Base-by-base conservation (phyloP, 2,888 invertebrate species). In the Dorcus hopei region DNA sequence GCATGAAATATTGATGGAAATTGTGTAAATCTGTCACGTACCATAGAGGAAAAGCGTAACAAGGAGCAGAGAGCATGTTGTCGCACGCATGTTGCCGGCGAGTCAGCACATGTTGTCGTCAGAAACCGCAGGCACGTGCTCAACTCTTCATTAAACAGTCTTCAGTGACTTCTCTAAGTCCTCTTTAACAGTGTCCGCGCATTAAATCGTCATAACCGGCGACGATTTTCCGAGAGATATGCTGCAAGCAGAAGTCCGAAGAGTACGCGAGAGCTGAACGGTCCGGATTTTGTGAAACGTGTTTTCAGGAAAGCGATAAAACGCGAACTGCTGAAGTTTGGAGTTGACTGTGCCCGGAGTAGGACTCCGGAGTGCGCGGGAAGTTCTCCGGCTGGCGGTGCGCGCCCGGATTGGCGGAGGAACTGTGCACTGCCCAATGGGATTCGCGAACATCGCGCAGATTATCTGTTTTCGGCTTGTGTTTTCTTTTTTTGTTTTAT, bases 341-440 rank as follows among this genome's bases (percentile, higher is more conserved):
- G 50, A 56, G 58, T 59, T 54, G 57, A 59, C 57, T 57, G 51
- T 43, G 61, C 55, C 53, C 52, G 51, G 51, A 55, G 56, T 58
- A 54, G 57, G 61, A 54, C 45, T 54, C 59, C 59, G 57, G 53
- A 64, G 61, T 61, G 59, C 65, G 58, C 62, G 63, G 64, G 65
- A 64, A 59, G 62, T 54, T 61, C 63, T 62, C 57, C 54, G 59
- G 62, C 61, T 60, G 62, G 61, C 69, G 66, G 63, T 65, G 62
- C 64, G 66, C 49, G 56, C 57, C 61, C 58, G 58, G 68, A 75
- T 75, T 75, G 75, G 74, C 59, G 64, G 69, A 68, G 70, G 67
- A 69, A 68, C 67, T 67, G 63, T 62, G 61, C 67, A 54, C 54
- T 68, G 58, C 54, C 75, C 75, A 75, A 75, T 74, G 64, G 66